Conservation (phyloP, 2,888 invertebrate genomes). For the Epirrhoe tristata region DNA sequence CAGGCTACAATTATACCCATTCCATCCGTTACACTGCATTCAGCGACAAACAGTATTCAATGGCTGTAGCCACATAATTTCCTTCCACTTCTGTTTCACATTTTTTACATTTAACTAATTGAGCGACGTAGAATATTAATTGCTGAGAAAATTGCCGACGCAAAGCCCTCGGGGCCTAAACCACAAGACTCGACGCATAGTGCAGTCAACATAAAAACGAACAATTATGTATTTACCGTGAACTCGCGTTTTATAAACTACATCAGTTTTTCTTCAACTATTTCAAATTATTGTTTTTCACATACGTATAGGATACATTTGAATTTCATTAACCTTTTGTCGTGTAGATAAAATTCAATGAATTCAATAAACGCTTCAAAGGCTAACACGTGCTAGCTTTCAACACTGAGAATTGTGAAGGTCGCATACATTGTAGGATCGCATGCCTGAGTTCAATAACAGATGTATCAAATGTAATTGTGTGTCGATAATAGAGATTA, state of each 20-base stretch:
- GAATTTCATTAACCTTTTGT: conserved; percentile 4
- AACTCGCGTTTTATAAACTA: conserved; percentile 65
- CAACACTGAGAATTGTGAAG: conserved; percentile 33
- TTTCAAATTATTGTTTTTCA: conserved; percentile 19
- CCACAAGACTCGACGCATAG: conserved; percentile 68
- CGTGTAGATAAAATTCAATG: neutral
- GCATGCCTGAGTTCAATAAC: conserved; percentile 44
- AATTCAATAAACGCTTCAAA: conserved; percentile 13
- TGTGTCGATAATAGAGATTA: conserved; percentile 58
- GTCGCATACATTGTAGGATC: conserved; percentile 38
- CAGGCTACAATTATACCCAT: conserved; percentile 65
- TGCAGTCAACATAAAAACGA: conserved; percentile 69
- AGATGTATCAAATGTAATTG: conserved; percentile 52
- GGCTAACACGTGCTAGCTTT: conserved; percentile 34
- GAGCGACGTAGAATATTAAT: conserved; percentile 75
- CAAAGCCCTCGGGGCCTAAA: conserved; percentile 69
- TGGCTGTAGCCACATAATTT: conserved; percentile 66
- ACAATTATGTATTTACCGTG: conserved; percentile 63
- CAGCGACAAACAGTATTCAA: conserved; percentile 59
- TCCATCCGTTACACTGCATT: conserved; percentile 55
- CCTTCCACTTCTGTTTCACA: conserved; percentile 69
- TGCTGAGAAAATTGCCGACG: conserved; percentile 78
- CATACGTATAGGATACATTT: conserved; percentile 7
- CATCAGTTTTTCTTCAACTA: conserved; percentile 56
- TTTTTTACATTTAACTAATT: conserved; percentile 79